Percentiles rank a stretch among this genome's conserved stretches.
These are phyloP conservation scores for Sebastes flavidus DNA, from an alignment of 2,797 vertebrate species.

Conservation along the genomic window DNA sequence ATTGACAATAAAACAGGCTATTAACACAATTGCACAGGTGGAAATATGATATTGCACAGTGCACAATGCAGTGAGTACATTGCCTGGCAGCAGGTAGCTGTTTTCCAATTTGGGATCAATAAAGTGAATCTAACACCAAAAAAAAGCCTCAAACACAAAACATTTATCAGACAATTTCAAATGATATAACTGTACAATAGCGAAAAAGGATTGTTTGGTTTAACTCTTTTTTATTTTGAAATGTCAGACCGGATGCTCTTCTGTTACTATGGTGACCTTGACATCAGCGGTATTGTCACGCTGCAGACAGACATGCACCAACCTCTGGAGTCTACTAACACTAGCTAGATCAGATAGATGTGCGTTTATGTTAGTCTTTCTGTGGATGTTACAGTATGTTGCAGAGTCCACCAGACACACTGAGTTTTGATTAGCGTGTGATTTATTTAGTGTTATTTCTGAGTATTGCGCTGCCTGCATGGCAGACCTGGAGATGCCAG, in stretches of 20 bases:
- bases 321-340: not conserved
- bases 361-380: not conserved
- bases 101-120: too few relatives aligned
- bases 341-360: not conserved
- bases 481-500: conserved; percentile 22
- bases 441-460: accelerated
- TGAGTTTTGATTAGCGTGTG: not conserved
- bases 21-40: too few relatives aligned
- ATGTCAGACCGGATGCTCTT: conserved; percentile 8
- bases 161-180: too few relatives aligned
- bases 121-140: too few relatives aligned
- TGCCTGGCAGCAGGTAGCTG: too few relatives aligned
- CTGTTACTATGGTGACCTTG: accelerated
- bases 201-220: too few relatives aligned
- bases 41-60: too few relatives aligned
- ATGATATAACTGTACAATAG: accelerated
- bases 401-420: accelerated
- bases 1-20: too few relatives aligned
- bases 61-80: too few relatives aligned
- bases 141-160: too few relatives aligned
- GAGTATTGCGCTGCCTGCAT: conserved; percentile 17
- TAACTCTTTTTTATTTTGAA: conserved; percentile 36
- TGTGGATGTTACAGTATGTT: not conserved
- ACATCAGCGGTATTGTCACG: not conserved
- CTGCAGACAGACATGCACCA: not conserved